Base-by-base conservation (phyloP, 2,888 invertebrate species). In the Osmoderma eremita region DNA sequence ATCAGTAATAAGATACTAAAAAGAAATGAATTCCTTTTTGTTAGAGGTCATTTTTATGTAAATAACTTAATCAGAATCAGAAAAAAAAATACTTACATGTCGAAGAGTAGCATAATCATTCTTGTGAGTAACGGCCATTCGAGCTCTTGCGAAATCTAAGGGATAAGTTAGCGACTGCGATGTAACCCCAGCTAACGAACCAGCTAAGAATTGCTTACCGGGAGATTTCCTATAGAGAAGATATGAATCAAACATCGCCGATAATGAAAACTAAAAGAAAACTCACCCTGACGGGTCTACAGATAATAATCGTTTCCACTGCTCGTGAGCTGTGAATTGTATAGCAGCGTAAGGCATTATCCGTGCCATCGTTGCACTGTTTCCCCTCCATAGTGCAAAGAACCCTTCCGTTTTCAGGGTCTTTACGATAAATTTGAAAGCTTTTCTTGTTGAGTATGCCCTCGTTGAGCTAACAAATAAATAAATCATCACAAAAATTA, bases 331-430 rank as follows among this genome's bases (percentile, higher is more conserved):
- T 0, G 97, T 92, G 83, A 98, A 99, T 84, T 99, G 98, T 73
- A 98, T 92, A 48, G 98, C 95, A 18, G 98, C 97, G 83, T 98
- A 98, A 0, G 99, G 99, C 61, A 98, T 86, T 69, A 99, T 97
- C 66, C 98, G 86, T 13, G 94, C 96, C 95, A 99, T 95, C 0
- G 98, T 98, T 3, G 99, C 99, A 72, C 96, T 95, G 87, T 99
- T 99, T 2, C 99, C 99, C 62, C 98, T 87, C 97, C 97, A 99
- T 75, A 99, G 83, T 65, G 95, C 92, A 10, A 89, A 72, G 58
- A 93, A 83, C 1, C 99, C 98, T 78, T 97, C 93, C 13, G 86
- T 86, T 72, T 84, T 86, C 71, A 91, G 91, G 15, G 92, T 91
- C 69, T 85, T 79, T 30, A 83, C 74, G n/a, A 94, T 79, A 83